Percentiles rank a stretch among this genome's conserved stretches.
These are phyloP conservation scores for Campoplex capitator DNA, from an alignment of 2,888 invertebrate genomes.

Conservation along the genomic window DNA sequence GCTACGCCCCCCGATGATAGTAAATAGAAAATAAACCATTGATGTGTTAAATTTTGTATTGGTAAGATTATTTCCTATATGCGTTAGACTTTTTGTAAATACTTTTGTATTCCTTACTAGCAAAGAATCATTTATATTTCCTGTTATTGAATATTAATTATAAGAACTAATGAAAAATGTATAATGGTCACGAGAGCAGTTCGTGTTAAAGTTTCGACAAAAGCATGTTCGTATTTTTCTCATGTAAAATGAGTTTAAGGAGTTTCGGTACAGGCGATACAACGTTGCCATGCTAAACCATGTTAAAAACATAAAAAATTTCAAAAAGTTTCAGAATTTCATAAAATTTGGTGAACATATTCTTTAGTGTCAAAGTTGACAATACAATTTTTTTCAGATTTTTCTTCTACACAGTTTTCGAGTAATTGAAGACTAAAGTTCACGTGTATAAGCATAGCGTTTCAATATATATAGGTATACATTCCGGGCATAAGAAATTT, in stretches of 20 bases:
- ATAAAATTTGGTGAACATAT: too few relatives aligned
- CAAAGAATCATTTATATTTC: background rate
- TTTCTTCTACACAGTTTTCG: too few relatives aligned
- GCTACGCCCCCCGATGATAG: conserved; percentile 71
- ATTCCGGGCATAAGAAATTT: too few relatives aligned
- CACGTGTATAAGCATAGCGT: too few relatives aligned
- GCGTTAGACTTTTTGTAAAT: background rate
- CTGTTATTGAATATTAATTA: background rate
- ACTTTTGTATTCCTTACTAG: background rate
- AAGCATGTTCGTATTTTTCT: background rate
- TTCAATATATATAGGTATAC: too few relatives aligned
- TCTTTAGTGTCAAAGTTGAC: too few relatives aligned
- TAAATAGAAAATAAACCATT: background rate
- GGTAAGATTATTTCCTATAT: background rate
- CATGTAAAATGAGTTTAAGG: background rate
- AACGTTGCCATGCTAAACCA: too few relatives aligned
- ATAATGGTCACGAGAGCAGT: background rate
- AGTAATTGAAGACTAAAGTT: too few relatives aligned
- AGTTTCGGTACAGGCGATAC: too few relatives aligned
- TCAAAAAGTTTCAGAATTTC: too few relatives aligned
- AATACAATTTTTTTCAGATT: too few relatives aligned
- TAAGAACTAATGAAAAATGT: background rate
- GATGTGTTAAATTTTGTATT: background rate
- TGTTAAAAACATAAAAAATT: too few relatives aligned
- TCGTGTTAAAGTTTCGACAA: background rate